Conservation (phyloP, 2,888 invertebrate species). For the Drosophila maculinotata region DNA sequence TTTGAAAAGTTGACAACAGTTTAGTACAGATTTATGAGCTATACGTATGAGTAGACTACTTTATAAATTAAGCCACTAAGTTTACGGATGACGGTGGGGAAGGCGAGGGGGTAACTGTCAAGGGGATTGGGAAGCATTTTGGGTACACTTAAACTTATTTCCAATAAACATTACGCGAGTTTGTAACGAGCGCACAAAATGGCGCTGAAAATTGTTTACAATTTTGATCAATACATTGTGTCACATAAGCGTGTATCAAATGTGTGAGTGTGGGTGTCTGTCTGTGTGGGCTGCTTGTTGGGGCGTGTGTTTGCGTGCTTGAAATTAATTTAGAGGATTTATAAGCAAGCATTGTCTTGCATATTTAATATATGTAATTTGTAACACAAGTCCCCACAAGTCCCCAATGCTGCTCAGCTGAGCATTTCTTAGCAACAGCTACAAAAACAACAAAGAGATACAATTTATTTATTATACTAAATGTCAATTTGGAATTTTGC, state of each 20-base stretch:
- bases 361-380: conserved; percentile 81
- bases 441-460: conserved; percentile 24
- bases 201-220: conserved; percentile 53
- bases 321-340: conserved; percentile 82
- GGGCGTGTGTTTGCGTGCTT: conserved; percentile 81
- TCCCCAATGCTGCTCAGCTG: conserved; percentile 13
- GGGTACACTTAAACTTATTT: conserved; percentile 67
- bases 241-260: conserved; percentile 13
- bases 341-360: conserved; percentile 75
- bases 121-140: conserved; percentile 13
- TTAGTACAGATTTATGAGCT: conserved; percentile 64
- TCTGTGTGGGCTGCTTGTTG: conserved; percentile 51
- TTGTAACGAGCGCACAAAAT: conserved; percentile 56
- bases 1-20: conserved; percentile 47
- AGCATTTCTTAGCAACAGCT: conserved; percentile 32
- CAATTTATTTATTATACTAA: conserved; percentile 78
- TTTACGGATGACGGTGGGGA: conserved; percentile 6
- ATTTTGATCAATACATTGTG: conserved; percentile 35
- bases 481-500: conserved; percentile 78
- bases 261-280: conserved; percentile 6
- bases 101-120: neutral
- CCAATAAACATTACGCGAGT: conserved; percentile 62
- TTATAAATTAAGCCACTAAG: conserved; percentile 64
- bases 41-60: conserved; percentile 11
- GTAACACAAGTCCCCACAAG: conserved; percentile 46